A percentile compares a stretch with the other conserved stretches of the same genome.
Evolutionary conservation across 2,113 vertebrate species (phyloP).

Genomic region (Regulus satrapa): DNA sequence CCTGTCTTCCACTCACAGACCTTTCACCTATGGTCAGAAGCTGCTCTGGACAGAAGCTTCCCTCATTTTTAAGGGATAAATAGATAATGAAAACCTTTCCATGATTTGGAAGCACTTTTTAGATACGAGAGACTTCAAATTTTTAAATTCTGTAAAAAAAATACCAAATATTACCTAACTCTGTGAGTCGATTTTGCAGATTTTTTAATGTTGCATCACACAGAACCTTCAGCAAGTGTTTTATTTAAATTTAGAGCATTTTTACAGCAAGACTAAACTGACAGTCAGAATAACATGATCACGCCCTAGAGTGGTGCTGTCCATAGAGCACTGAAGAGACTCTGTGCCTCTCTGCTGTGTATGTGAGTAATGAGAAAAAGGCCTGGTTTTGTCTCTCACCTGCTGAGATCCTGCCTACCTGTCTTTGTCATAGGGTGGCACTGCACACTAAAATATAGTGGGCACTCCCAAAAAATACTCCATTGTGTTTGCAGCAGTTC

Average conservation of each 20-base stretch:
- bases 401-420: not conserved
- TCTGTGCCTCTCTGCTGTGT: not conserved
- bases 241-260: not conserved
- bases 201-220: not conserved
- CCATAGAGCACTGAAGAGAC: not conserved
- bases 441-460: not conserved
- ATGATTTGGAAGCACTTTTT: not conserved
- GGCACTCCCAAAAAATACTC: not conserved
- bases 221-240: not conserved
- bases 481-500: not conserved
- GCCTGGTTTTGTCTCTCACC: not conserved
- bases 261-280: not conserved
- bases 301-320: not conserved
- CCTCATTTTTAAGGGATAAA: not conserved
- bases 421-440: not conserved
- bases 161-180: not conserved
- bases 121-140: not conserved
- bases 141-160: not conserved
- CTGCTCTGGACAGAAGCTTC: rapidly evolving
- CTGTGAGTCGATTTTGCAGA: not conserved
- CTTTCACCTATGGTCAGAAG: not conserved
- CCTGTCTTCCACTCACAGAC: not conserved
- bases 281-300: not conserved
- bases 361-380: not conserved
- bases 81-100: not conserved